A percentile compares a stretch with the other conserved stretches of the same genome.
Evolutionary conservation across 2,797 vertebrate genomes (phyloP).

Genomic region (Onychomys arenicola): DNA sequence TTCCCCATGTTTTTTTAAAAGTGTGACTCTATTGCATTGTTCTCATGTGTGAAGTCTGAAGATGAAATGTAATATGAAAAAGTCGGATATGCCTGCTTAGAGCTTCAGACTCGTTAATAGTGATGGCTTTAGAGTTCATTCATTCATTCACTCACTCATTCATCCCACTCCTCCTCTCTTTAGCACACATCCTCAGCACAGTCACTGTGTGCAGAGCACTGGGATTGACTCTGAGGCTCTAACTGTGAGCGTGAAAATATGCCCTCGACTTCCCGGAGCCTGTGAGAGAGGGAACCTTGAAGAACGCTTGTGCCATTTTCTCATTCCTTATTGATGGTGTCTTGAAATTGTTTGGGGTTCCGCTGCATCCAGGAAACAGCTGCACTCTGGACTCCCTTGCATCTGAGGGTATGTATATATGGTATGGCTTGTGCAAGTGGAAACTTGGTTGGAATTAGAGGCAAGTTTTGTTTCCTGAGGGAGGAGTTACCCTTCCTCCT

Average conservation of each 20-base stretch:
- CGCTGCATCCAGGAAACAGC: not conserved
- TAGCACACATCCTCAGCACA: not conserved
- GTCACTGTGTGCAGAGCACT: not conserved
- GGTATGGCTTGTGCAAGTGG: not conserved
- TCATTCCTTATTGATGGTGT: not conserved
- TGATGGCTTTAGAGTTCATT: not conserved
- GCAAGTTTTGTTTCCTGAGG: constrained; percentile 22
- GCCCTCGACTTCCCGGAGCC: not conserved
- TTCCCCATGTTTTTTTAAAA: not conserved
- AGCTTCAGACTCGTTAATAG: not conserved
- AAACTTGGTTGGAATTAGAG: not conserved
- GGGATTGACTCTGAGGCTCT: not conserved
- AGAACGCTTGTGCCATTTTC: not conserved
- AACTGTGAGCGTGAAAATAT: not conserved
- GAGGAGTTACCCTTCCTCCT: not conserved
- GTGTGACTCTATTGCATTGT: not conserved
- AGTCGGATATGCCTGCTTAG: not conserved
- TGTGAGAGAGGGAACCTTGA: not conserved
- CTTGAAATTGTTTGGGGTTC: not conserved
- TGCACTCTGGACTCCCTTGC: not conserved
- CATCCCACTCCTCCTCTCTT: not conserved
- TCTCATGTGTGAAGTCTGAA: not conserved
- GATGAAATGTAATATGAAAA: not conserved
- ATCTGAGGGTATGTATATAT: not conserved
- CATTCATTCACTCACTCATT: not conserved